Evolutionary conservation across 2,797 vertebrate species (phyloP), one percentile per base, ranked within the genome.

Genomic region (Scarus forsteni): DNA sequence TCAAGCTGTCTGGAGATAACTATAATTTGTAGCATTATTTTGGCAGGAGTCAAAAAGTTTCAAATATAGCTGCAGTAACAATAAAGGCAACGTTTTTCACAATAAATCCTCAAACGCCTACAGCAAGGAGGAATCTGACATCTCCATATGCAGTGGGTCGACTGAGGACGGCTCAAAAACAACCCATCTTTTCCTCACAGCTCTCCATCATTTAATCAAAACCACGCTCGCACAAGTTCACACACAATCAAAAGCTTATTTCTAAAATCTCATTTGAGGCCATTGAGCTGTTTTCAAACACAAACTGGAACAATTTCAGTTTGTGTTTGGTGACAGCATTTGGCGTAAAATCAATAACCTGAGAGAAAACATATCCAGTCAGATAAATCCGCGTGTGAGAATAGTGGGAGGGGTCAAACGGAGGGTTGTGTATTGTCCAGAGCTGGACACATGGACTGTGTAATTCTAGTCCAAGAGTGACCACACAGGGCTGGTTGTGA

Each of bases 401-500:
- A 82, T 86, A 81, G 74, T 67, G 76, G 75, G 72, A 63, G 63
- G 66, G 75, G 71, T 86, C 73, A 50, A 59, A 73, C 8, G 8
- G 73, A 48, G 58, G 18, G 39, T 85, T 86, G 77, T 87, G 87
- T 72, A 84, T 89, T 87, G 88, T 92, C 87, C 83, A 35, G 40
- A 59, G 70, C 62, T 34, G 90, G 90, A 93, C 92, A 92, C 92
- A 91, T 92, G 92, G 90, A 69, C 85, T 60, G 74, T 89, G 91
- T 93, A 94, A 93, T 66, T 85, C 91, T 89, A 93, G 89, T 94
- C 85, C 73, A 73, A 64, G 74, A 84, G 74, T 89, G 92, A 90
- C 88, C 92, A 90, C 92, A 93, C 90, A 91, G 87, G 81, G 84
- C 88, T 50, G 74, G 72, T 89, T 89, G 79, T 91, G 85, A 83